Evolutionary conservation across 2,113 vertebrate species (phyloP).

Genomic region (Sula dactylatra): DNA sequence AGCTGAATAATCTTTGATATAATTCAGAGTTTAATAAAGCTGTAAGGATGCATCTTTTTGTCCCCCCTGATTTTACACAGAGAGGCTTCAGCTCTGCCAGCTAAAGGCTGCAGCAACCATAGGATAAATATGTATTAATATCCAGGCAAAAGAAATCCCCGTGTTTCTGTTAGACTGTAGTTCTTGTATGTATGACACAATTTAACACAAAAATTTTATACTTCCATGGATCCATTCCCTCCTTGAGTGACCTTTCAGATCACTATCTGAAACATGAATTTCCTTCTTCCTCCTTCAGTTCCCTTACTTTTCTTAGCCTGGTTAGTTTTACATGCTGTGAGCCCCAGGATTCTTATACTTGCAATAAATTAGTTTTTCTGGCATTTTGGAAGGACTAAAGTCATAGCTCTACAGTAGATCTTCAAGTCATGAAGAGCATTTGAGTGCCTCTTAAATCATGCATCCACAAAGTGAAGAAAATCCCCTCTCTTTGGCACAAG

Average conservation of each 20-base stretch:
- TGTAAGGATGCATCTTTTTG: background rate
- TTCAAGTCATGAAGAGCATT: background rate
- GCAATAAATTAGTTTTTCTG: background rate
- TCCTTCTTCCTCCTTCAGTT: background rate
- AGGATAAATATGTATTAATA: background rate
- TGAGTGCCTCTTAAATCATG: background rate
- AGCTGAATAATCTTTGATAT: background rate
- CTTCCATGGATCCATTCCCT: background rate
- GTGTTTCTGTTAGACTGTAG: background rate
- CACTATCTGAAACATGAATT: background rate
- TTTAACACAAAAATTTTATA: background rate
- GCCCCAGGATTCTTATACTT: background rate
- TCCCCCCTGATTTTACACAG: background rate
- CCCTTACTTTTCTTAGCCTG: background rate
- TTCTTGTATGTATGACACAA: background rate
- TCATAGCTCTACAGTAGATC: background rate
- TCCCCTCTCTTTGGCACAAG: background rate
- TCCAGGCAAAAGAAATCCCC: background rate
- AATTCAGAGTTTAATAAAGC: constrained; percentile 1
- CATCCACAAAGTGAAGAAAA: background rate
- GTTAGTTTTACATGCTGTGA: background rate
- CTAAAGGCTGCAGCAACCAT: background rate
- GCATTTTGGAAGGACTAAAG: background rate
- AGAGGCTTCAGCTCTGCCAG: background rate
- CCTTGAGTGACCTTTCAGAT: background rate